A percentile compares a stretch with the other conserved stretches of the same genome.
Evolutionary conservation across 2,113 vertebrate species (phyloP).

Genomic region (Cyrtonyx montezumae): DNA sequence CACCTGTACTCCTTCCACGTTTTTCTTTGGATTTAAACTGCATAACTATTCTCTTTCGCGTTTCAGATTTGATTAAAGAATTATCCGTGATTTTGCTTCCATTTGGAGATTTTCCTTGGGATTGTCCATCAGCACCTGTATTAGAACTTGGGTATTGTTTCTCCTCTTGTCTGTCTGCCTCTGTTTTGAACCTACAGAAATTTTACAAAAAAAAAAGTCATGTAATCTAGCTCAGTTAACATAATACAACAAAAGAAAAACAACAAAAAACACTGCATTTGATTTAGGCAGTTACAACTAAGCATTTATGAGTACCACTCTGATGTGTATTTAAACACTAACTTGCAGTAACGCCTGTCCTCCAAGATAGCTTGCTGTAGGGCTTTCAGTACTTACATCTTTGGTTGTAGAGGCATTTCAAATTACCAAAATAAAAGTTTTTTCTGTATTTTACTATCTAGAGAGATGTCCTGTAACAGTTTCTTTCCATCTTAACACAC

Average conservation of each 20-base stretch:
- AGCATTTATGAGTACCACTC: neutral
- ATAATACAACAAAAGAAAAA: neutral
- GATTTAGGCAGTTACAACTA: neutral
- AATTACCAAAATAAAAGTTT: neutral
- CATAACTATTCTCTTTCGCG: conserved; percentile 45
- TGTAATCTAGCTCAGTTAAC: neutral
- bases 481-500: neutral
- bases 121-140: neutral
- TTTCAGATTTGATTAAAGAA: conserved; percentile 38
- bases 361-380: neutral
- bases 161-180: conserved; percentile 10
- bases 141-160: conserved; percentile 25
- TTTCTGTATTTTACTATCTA: neutral
- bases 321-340: neutral
- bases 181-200: conserved; percentile 57
- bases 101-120: conserved; percentile 35
- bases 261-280: neutral
- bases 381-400: neutral
- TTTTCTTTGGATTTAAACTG: conserved; percentile 72
- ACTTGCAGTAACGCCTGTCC: neutral
- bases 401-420: neutral
- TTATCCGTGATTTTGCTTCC: neutral
- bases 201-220: neutral
- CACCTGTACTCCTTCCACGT: conserved; percentile 15
- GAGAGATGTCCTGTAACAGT: neutral